Conservation (phyloP, 2,113 vertebrate species). For the Ciconia stormi region DNA sequence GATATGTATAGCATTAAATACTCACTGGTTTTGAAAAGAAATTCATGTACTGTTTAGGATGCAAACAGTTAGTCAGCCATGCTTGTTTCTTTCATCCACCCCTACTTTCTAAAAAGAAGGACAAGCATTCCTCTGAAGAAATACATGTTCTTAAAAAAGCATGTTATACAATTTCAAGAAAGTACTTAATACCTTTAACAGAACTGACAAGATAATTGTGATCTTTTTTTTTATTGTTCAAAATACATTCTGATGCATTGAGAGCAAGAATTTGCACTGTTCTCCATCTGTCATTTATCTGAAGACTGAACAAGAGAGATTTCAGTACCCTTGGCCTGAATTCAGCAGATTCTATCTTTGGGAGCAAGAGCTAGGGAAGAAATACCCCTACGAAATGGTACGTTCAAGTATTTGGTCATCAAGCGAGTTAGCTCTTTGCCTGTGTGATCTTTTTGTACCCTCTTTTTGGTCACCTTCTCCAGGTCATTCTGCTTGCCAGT, state of each 20-base stretch:
- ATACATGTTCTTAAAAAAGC: background rate
- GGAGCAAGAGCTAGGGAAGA: constrained; percentile 66
- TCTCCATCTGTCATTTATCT: constrained; percentile 47
- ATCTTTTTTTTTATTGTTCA: background rate
- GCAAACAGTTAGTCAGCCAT: background rate
- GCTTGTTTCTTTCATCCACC: background rate
- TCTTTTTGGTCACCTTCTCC: background rate
- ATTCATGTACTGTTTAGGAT: background rate
- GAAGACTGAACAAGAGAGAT: constrained; percentile 5
- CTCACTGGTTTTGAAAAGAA: background rate
- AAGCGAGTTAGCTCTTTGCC: background rate
- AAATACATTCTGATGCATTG: background rate
- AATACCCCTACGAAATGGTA: constrained; percentile 53
- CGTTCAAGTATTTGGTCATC: background rate
- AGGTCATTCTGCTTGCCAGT: constrained; percentile 61
- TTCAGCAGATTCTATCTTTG: constrained; percentile 57
- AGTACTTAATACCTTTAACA: background rate
- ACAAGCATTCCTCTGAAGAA: background rate
- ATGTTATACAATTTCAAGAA: background rate
- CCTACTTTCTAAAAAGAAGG: background rate
- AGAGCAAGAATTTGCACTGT: constrained; percentile 1
- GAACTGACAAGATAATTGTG: background rate
- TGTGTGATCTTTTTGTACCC: background rate
- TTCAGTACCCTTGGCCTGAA: constrained; percentile 21
- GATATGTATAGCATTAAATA: background rate